Conservation (phyloP, 1,140 invertebrate species). For the Drosophila arawakana region DNA sequence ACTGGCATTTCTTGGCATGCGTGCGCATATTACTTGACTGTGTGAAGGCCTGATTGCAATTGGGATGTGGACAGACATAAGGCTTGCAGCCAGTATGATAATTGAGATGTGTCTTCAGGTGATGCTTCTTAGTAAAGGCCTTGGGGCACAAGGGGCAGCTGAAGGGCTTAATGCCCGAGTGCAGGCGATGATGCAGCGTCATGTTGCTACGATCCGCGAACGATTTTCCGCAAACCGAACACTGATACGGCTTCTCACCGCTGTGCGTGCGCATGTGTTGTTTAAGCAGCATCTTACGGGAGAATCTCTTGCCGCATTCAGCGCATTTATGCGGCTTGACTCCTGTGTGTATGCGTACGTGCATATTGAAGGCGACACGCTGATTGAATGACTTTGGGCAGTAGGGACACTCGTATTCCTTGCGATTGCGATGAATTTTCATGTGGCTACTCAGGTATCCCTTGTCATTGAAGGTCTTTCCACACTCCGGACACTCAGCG, state of each 20-base stretch:
- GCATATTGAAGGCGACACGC: slow-evolving; percentile 93
- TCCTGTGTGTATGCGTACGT: slow-evolving; percentile 91
- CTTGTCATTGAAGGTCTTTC: slow-evolving; percentile 91
- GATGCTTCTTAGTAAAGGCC: slow-evolving; percentile 94
- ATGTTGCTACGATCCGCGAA: slow-evolving; percentile 93
- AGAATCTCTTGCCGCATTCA: slow-evolving; percentile 94
- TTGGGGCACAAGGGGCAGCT: slow-evolving; percentile 93
- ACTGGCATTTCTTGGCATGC: slow-evolving; percentile 89
- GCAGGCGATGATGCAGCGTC: slow-evolving; percentile 91
- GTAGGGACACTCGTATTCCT: slow-evolving; percentile 90
- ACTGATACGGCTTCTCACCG: slow-evolving; percentile 83
- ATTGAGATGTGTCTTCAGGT: slow-evolving; percentile 93
- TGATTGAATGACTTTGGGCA: slow-evolving; percentile 93
- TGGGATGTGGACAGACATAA: slow-evolving; percentile 89
- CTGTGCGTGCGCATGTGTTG: slow-evolving; percentile 92
- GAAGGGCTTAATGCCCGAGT: slow-evolving; percentile 94
- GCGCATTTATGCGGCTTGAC: slow-evolving; percentile 94
- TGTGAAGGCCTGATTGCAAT: slow-evolving; percentile 90
- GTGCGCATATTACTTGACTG: slow-evolving; percentile 93
- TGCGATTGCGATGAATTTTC: slow-evolving; percentile 91
- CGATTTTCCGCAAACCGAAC: slow-evolving; percentile 82
- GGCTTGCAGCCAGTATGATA: slow-evolving; percentile 92
- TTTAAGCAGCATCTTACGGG: slow-evolving; percentile 92
- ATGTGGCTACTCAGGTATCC: slow-evolving; percentile 92
- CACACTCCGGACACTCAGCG: slow-evolving; percentile 90